These are phyloP conservation scores for Mesorhabditis sp. DNA, from an alignment of 2,888 invertebrate species.

Conservation along the genomic window DNA sequence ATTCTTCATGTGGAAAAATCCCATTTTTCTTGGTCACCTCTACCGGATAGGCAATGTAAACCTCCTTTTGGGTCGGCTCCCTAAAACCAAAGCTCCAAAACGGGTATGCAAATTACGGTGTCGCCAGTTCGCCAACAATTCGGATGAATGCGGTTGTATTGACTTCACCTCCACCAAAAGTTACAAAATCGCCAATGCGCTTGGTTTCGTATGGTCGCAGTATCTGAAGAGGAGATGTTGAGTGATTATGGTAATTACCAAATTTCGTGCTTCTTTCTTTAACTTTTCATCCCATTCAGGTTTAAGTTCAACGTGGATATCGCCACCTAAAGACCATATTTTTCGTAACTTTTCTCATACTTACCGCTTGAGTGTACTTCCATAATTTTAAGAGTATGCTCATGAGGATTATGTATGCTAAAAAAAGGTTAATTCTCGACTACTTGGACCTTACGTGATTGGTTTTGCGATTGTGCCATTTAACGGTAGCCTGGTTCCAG, in stretches of 20 bases:
- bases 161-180: slow-evolving; percentile 26
- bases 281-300: slow-evolving; percentile 66
- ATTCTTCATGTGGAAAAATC: slow-evolving; percentile 74
- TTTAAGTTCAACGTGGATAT: slow-evolving; percentile 83
- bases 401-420: slow-evolving; percentile 88
- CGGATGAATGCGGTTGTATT: slow-evolving; percentile 46
- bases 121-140: slow-evolving; percentile 19
- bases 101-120: slow-evolving; percentile 9
- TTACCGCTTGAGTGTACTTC: slow-evolving; percentile 20
- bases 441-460: slow-evolving; percentile 6
- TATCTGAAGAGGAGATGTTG: slow-evolving; percentile 11
- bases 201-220: slow-evolving; percentile 29
- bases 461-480: slow-evolving; percentile 76
- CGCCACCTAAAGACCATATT: slow-evolving; percentile 68
- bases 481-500: slow-evolving; percentile 82
- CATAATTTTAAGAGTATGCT: slow-evolving; percentile 76
- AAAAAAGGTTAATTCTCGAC: neutral
- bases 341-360: neutral
- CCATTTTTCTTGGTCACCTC: slow-evolving; percentile 63
- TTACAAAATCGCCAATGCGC: slow-evolving; percentile 22
- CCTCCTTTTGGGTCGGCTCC: slow-evolving; percentile 11
- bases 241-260: slow-evolving; percentile 65
- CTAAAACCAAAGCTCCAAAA: slow-evolving; percentile 9
- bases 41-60: slow-evolving; percentile 26
- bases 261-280: slow-evolving; percentile 77